A percentile compares a stretch with the other conserved stretches of the same genome.
Conservation (phyloP, 2,113 vertebrate species). For the Lichenostomus cassidix region DNA sequence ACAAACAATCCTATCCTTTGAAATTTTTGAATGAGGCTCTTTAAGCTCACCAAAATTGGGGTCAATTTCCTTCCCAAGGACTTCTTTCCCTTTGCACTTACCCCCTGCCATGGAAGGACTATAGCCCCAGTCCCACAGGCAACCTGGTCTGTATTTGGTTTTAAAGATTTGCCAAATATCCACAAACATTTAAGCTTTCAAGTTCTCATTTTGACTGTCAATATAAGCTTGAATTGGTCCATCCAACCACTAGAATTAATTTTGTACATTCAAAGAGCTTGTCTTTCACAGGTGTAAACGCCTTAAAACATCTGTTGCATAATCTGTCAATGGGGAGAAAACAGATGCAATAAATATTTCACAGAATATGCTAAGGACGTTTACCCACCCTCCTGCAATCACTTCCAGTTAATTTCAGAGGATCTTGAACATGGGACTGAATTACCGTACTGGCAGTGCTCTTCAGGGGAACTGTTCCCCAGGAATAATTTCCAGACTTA, state of each 20-base stretch:
- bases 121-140: accelerated
- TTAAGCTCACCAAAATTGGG: background rate
- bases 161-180: background rate
- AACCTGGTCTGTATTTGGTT: background rate
- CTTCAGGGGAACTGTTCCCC: background rate
- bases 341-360: background rate
- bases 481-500: background rate
- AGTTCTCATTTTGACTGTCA: background rate
- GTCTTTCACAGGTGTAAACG: background rate
- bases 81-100: background rate
- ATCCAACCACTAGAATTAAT: background rate
- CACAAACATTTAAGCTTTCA: background rate
- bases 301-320: background rate
- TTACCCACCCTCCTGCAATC: background rate
- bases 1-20: background rate
- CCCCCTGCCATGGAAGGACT: background rate
- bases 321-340: background rate
- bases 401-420: background rate
- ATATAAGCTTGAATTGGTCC: background rate
- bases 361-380: background rate
- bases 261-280: background rate
- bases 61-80: background rate
- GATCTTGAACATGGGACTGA: background rate
- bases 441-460: background rate
- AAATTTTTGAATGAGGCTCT: background rate